Evolutionary conservation across 2,797 vertebrate genomes (phyloP).

Genomic region (Gastrophryne carolinensis): DNA sequence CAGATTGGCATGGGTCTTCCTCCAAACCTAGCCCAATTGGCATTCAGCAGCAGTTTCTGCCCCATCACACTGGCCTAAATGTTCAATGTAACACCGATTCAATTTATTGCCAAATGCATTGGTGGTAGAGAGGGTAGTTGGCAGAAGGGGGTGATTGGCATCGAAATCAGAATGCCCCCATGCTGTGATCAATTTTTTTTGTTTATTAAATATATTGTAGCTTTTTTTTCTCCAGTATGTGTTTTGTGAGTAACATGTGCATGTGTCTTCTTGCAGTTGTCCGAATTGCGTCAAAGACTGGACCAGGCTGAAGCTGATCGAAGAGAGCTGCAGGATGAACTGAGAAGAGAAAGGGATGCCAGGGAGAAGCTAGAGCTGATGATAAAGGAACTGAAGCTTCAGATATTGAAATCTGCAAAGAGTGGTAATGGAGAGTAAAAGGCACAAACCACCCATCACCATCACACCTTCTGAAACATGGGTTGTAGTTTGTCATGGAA

Average conservation of each 20-base stretch:
- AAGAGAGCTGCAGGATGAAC: constrained; percentile 90
- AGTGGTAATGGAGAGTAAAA: constrained; percentile 68
- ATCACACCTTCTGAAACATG: constrained; percentile 56
- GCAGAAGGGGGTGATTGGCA: no score
- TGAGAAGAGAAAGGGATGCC: constrained; percentile 87
- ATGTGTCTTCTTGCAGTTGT: constrained; percentile 71
- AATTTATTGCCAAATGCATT: no score
- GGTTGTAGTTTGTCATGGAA: constrained; percentile 54
- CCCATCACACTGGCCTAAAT: no score
- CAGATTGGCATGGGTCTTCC: no score
- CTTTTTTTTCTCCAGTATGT: neutral
- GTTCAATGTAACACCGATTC: no score
- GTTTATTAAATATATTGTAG: neutral
- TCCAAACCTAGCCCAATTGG: no score
- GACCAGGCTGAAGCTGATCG: constrained; percentile 89
- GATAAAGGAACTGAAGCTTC: constrained; percentile 84
- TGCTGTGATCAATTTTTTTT: neutral
- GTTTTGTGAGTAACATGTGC: no score
- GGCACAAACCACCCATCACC: constrained; percentile 29
- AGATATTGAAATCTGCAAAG: constrained; percentile 77
- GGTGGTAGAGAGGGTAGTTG: no score
- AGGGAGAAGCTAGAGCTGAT: constrained; percentile 88
- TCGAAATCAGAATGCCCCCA: no score
- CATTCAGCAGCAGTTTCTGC: no score
- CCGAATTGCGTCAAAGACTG: constrained; percentile 84